Percentiles rank a stretch among this genome's conserved stretches.
These are phyloP conservation scores for Rhombomys opimus DNA, from an alignment of 2,113 vertebrate species.

Conservation along the genomic window DNA sequence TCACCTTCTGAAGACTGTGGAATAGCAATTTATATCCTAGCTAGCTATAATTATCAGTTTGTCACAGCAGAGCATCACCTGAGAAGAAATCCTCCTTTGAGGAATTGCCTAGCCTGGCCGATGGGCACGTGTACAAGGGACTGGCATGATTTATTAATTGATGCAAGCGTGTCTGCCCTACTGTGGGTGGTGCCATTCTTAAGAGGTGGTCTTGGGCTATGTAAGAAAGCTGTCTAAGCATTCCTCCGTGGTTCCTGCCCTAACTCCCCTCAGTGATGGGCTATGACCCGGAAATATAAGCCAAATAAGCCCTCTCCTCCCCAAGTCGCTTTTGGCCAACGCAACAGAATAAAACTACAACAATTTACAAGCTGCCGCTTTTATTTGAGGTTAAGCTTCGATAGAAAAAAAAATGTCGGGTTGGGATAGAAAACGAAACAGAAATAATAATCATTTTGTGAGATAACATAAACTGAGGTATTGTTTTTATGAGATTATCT, in stretches of 20 bases:
- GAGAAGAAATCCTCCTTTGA: not conserved
- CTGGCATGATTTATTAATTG: not conserved
- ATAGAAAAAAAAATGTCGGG: not conserved
- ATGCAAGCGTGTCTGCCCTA: not conserved
- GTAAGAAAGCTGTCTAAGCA: not conserved
- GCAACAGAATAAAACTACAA: not conserved
- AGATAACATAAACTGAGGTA: not conserved
- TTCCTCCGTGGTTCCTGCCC: not conserved
- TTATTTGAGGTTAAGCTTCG: slow-evolving; percentile 6
- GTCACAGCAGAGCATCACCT: not conserved
- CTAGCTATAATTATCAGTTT: not conserved
- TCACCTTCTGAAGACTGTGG: not conserved
- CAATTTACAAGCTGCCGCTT: not conserved
- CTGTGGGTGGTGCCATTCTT: not conserved
- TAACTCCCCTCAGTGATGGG: not conserved
- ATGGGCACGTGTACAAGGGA: not conserved
- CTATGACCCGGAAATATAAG: not conserved
- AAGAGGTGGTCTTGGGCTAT: not conserved
- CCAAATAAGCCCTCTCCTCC: not conserved
- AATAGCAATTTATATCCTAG: not conserved
- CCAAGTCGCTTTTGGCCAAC: not conserved
- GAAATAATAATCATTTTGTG: not conserved
- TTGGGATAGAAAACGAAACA: not conserved
- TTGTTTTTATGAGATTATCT: slow-evolving; percentile 19
- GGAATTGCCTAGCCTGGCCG: not conserved